Percentiles rank a stretch among this genome's conserved stretches.
Evolutionary conservation across 2,888 invertebrate species (phyloP).

Genomic region (Ectobius pallidus): DNA sequence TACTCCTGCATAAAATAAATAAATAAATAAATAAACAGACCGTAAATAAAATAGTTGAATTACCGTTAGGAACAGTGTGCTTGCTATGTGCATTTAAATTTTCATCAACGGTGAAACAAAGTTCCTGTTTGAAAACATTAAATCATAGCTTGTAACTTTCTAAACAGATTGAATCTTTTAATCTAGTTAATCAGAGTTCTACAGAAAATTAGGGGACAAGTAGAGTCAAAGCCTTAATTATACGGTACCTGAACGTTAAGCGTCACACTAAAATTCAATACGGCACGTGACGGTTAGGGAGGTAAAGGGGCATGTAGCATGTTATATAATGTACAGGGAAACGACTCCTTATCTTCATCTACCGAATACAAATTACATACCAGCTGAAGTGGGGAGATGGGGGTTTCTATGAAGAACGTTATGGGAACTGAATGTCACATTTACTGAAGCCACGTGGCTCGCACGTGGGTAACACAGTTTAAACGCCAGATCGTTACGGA

Average conservation of each 20-base stretch:
- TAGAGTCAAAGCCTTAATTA: not conserved
- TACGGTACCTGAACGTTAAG: not conserved
- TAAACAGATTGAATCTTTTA: not conserved
- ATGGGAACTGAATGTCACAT: not conserved
- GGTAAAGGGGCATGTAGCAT: not conserved
- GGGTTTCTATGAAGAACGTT: not conserved
- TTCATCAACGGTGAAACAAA: too few relatives aligned
- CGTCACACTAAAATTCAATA: not conserved
- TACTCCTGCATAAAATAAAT: too few relatives aligned
- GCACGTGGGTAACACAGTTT: not conserved
- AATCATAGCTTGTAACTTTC: too few relatives aligned
- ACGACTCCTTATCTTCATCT: not conserved
- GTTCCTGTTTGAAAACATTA: too few relatives aligned
- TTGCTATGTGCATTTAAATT: too few relatives aligned
- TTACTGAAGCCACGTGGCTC: constrained; percentile 14
- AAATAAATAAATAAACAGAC: too few relatives aligned
- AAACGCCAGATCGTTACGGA: not conserved
- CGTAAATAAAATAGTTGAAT: too few relatives aligned
- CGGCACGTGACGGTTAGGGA: too few relatives aligned
- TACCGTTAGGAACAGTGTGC: too few relatives aligned
- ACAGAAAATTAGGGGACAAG: not conserved
- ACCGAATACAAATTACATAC: not conserved
- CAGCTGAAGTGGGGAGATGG: too few relatives aligned
- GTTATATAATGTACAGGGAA: not conserved
- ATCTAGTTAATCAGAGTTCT: not conserved